A percentile compares a stretch with the other conserved stretches of the same genome.
Conservation (phyloP, 1,140 invertebrate genomes). For the Drosophila ambigua region DNA sequence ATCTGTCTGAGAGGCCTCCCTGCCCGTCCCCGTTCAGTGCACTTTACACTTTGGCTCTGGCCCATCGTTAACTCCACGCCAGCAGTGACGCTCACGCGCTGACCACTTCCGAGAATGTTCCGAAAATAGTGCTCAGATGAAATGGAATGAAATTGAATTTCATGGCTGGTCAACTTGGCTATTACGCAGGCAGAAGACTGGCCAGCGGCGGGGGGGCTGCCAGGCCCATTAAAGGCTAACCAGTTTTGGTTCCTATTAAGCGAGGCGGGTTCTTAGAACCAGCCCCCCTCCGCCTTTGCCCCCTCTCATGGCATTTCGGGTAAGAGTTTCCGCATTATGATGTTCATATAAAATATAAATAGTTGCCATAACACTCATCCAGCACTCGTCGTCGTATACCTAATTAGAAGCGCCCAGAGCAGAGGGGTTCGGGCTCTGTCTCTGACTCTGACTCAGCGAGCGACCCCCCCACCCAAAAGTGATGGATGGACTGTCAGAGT, state of each 20-base stretch:
- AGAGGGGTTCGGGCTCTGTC: neutral
- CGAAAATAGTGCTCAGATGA: conserved; percentile 23
- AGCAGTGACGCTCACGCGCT: conserved; percentile 11
- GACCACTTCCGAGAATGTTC: conserved; percentile 62
- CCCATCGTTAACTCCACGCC: conserved; percentile 26
- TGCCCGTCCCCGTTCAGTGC: conserved; percentile 51
- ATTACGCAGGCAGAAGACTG: conserved; percentile 58
- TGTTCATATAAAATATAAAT: conserved; percentile 55
- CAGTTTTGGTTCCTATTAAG: conserved; percentile 65
- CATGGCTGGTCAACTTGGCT: conserved; percentile 58
- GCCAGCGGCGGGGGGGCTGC: conserved; percentile 14
- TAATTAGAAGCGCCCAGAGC: conserved; percentile 57
- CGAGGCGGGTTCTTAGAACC: conserved; percentile 67
- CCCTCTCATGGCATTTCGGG: conserved; percentile 32
- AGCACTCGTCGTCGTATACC: conserved; percentile 14
- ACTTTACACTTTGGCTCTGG: conserved; percentile 49
- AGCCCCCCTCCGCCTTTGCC: neutral
- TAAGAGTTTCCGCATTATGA: conserved; percentile 62
- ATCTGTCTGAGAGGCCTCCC: neutral
- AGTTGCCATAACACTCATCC: conserved; percentile 54
- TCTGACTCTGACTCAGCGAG: conserved; percentile 4
- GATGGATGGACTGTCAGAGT: conserved; percentile 7
- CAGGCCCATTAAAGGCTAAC: conserved; percentile 66
- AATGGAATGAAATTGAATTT: conserved; percentile 74
- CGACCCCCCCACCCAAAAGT: too few species aligned